These are phyloP conservation scores for Tapirus indicus DNA, from an alignment of 2,797 vertebrate species.

Conservation along the genomic window DNA sequence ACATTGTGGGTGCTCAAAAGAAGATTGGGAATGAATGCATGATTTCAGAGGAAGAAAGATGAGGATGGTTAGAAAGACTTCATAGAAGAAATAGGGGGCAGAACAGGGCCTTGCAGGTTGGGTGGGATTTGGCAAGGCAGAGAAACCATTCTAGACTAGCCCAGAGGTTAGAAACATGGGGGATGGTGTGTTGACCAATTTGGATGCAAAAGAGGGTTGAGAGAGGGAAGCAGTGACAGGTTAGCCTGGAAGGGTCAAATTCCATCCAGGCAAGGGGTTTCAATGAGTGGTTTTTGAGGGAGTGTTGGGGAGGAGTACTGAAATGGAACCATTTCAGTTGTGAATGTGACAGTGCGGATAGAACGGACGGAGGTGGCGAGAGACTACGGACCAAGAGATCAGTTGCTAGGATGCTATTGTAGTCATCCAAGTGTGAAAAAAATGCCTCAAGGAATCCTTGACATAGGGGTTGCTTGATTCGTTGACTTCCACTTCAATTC, in stretches of 20 bases:
- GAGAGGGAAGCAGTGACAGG: not conserved
- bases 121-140: not conserved
- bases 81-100: not conserved
- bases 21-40: not conserved
- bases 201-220: not conserved
- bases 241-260: not conserved
- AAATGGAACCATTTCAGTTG: not conserved
- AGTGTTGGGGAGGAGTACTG: not conserved
- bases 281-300: not conserved
- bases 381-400: not conserved
- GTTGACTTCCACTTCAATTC: slow-evolving; percentile 40
- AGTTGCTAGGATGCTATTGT: not conserved
- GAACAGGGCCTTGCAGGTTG: not conserved
- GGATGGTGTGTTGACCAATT: not conserved
- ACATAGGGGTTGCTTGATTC: not conserved
- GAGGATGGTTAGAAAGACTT: not conserved
- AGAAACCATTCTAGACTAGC: not conserved
- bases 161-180: not conserved
- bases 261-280: not conserved
- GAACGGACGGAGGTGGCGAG: not conserved
- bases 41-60: slow-evolving; percentile 21
- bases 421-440: not conserved
- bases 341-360: not conserved
- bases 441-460: slow-evolving; percentile 59
- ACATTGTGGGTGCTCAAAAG: not conserved